Evolutionary conservation across 2,797 vertebrate genomes (phyloP), one percentile per base, ranked within the genome.

Genomic region (Hemibagrus guttatus): DNA sequence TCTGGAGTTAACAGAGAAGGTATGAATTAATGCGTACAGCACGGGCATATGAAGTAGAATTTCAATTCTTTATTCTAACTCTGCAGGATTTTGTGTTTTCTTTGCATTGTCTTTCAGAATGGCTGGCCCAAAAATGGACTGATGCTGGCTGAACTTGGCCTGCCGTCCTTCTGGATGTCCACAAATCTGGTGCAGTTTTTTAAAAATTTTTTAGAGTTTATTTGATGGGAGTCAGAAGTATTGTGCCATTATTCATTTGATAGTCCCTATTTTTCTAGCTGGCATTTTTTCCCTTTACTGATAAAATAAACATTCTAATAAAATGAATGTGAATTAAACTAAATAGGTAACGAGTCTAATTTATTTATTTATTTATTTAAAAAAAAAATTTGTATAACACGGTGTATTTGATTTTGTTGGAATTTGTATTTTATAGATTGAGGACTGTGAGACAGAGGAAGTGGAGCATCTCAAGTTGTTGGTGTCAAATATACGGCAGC

Each of bases 111-210:
- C 1, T 72, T 85, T 26, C 90, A 99, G 98, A 92, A 91, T 89
- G 94, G 95, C 85, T 99, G 98, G 98, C 98, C 98, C 79, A 96
- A 98, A 90, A 99, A 99, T 54, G 98, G 98, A 79, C 95, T 98
- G 89, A 93, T 96, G 63, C 89, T 99, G 92, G 97, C 97, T 71
- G 95, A 97, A 86, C 90, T 98, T 71, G 96, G 95, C 83, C 87
- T 97, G 83, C 93, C 94, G 0, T 92, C 96, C 54, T 93, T 95
- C 68, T 97, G 95, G 95, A 94, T 93, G 21, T 97, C 95, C 95
- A 95, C 95, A 90, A 95, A 95, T 90, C 93, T 94, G 95, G 97
- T 99, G 95, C 59, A 8, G 13, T 9, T 3, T 89, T 59, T 71
- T n/a, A 23, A 64, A 64, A 64, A 13, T 31, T 35, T 68, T 19